These are phyloP conservation scores for Brachypalpus laphriformis DNA, from an alignment of 2,888 invertebrate species.

Conservation along the genomic window DNA sequence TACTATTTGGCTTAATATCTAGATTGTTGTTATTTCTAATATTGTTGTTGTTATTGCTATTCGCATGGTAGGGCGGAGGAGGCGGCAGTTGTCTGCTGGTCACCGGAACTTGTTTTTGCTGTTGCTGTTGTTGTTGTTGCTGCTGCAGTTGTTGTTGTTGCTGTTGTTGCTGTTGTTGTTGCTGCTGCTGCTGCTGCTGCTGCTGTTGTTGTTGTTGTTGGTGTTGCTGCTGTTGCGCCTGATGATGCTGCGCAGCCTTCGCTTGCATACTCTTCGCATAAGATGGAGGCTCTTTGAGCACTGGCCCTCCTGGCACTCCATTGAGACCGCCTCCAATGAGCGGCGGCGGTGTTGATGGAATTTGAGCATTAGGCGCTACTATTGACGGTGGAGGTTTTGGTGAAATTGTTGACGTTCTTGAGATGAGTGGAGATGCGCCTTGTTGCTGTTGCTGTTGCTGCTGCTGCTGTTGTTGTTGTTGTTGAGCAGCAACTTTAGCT, in stretches of 20 bases:
- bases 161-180: constrained; percentile 69
- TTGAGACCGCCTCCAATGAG: constrained; percentile 84
- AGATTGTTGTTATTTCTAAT: constrained; percentile 74
- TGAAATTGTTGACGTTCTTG: constrained; percentile 81
- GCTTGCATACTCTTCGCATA: constrained; percentile 95
- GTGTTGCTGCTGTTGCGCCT: constrained; percentile 78
- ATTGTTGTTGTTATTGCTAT: constrained; percentile 69
- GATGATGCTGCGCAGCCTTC: constrained; percentile 83
- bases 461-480: constrained; percentile 77
- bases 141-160: constrained; percentile 72
- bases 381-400: constrained; percentile 82
- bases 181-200: constrained; percentile 77
- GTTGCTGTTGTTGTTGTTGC: constrained; percentile 77
- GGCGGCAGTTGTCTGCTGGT: constrained; percentile 85
- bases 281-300: constrained; percentile 90
- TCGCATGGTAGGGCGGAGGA: constrained; percentile 87
- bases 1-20: constrained; percentile 70
- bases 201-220: constrained; percentile 75
- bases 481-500: constrained; percentile 79
- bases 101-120: constrained; percentile 74
- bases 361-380: constrained; percentile 74
- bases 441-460: constrained; percentile 79
- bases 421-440: constrained; percentile 84
- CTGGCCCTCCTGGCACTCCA: constrained; percentile 77
- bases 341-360: constrained; percentile 84